phyloP scores from a whole-genome alignment of 2,797 vertebrate genomes.

The Eulemur coronatus region DNA sequence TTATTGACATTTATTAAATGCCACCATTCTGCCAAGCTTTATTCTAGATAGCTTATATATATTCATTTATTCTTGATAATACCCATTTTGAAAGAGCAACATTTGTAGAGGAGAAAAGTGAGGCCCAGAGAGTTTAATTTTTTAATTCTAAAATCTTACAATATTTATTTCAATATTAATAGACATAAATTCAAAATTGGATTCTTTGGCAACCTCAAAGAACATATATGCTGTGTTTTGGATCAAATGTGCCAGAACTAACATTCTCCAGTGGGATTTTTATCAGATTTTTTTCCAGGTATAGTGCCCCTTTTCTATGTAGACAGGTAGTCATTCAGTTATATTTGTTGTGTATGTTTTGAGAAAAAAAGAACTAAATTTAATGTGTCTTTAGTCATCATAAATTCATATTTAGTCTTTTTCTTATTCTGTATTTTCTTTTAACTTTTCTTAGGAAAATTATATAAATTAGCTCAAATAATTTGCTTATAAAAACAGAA shows the following conservation, averaged over 20 bases:
- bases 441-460: background rate
- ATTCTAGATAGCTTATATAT: background rate
- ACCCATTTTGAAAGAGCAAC: background rate
- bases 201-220: background rate
- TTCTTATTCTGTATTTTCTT: background rate
- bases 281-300: background rate
- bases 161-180: background rate
- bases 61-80: background rate
- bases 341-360: background rate
- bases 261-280: background rate
- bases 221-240: background rate
- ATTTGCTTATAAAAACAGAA: background rate
- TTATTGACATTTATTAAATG: background rate
- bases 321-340: background rate
- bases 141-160: background rate
- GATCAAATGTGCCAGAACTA: background rate
- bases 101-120: background rate
- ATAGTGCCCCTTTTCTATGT: background rate
- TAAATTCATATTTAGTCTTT: background rate
- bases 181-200: background rate
- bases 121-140: background rate
- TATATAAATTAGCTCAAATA: background rate
- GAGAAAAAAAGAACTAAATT: background rate
- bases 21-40: background rate
- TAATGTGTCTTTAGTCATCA: background rate